Evolutionary conservation across 2,888 invertebrate genomes (phyloP).

Genomic region (Ornithoptera priamus): DNA sequence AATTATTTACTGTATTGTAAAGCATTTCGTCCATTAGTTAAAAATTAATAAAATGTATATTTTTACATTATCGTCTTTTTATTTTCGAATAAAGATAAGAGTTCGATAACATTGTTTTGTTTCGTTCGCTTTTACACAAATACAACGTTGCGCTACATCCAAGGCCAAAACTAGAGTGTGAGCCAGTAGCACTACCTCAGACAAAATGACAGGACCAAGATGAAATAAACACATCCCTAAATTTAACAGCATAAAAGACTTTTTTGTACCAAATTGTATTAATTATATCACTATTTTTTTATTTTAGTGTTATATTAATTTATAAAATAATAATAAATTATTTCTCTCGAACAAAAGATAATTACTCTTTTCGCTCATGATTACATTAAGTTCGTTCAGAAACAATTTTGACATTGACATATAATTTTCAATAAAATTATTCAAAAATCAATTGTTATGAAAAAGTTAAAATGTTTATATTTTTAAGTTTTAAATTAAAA

Average conservation of each 20-base stretch:
- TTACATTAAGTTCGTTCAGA: slow-evolving; percentile 22
- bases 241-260: not conserved
- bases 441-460: too few species aligned
- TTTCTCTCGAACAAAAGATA: slow-evolving; percentile 12
- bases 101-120: slow-evolving; percentile 57
- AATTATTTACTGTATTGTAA: slow-evolving; percentile 11
- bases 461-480: too few species aligned
- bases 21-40: slow-evolving; percentile 39
- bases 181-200: slow-evolving; percentile 33
- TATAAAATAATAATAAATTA: slow-evolving; percentile 4
- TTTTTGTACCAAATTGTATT: not conserved
- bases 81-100: slow-evolving; percentile 49
- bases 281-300: slow-evolving; percentile 4
- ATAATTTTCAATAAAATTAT: not conserved
- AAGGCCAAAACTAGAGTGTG: slow-evolving; percentile 54
- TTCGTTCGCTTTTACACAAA: slow-evolving; percentile 41
- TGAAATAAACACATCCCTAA: slow-evolving; percentile 36
- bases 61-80: slow-evolving; percentile 45
- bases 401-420: slow-evolving; percentile 26
- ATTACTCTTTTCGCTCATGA: slow-evolving; percentile 16
- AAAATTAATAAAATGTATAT: slow-evolving; percentile 46
- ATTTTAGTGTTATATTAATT: slow-evolving; percentile 1
- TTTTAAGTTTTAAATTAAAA: too few species aligned
- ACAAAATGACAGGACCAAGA: slow-evolving; percentile 38
- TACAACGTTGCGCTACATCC: slow-evolving; percentile 48